phyloP scores from a whole-genome alignment of 2,113 vertebrate species.

The Ursus arctos region DNA sequence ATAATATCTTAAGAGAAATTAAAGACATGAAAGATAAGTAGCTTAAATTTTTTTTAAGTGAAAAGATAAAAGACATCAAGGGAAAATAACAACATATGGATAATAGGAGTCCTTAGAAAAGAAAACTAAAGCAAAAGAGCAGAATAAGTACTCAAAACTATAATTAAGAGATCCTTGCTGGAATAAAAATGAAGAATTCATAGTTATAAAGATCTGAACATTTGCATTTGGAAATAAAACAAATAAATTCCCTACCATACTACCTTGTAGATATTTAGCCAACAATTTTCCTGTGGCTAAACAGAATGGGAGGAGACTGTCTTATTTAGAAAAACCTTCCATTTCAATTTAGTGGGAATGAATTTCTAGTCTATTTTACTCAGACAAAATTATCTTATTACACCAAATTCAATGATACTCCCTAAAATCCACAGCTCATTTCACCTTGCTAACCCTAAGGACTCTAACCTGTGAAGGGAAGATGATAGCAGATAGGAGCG shows the following conservation, averaged over 20 bases:
- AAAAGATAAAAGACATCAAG: not conserved
- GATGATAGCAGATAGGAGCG: not conserved
- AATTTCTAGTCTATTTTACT: not conserved
- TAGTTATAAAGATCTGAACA: not conserved
- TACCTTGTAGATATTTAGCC: not conserved
- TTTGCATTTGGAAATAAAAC: not conserved
- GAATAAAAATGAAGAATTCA: not conserved
- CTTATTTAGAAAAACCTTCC: not conserved
- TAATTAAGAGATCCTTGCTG: not conserved
- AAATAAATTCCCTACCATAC: not conserved
- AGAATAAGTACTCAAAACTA: not conserved
- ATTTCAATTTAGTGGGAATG: not conserved
- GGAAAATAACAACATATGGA: not conserved
- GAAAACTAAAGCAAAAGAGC: not conserved
- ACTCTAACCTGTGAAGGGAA: not conserved
- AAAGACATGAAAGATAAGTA: not conserved
- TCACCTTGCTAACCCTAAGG: not conserved
- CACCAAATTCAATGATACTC: not conserved
- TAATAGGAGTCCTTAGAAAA: not conserved
- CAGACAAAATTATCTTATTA: not conserved
- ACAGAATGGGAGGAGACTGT: not conserved
- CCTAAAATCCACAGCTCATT: not conserved
- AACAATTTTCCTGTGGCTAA: not conserved
- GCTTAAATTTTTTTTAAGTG: not conserved
- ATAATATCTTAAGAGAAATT: not conserved